These are phyloP conservation scores for Tamias sibiricus DNA, from an alignment of 2,113 vertebrate genomes.

Conservation along the genomic window DNA sequence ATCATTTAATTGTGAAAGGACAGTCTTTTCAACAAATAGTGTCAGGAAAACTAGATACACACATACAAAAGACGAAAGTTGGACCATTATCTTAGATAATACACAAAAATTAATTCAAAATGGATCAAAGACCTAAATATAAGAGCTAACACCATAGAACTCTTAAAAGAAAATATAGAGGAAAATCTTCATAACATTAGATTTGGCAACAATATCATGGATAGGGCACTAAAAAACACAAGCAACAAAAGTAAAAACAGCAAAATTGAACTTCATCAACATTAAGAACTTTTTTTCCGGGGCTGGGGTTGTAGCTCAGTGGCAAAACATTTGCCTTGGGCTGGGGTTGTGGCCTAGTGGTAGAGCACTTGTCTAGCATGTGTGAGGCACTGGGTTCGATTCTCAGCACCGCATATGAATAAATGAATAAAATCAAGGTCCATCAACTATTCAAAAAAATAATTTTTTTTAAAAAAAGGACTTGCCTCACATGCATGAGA, in stretches of 20 bases:
- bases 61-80: neutral
- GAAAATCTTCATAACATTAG: neutral
- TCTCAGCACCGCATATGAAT: too few species aligned
- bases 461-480: too few species aligned
- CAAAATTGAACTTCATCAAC: neutral
- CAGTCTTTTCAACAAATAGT: neutral
- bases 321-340: too few species aligned
- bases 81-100: neutral
- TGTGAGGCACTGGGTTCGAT: too few species aligned
- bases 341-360: too few species aligned
- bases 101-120: neutral
- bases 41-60: neutral
- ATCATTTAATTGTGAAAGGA: neutral
- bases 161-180: neutral
- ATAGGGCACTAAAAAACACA: neutral
- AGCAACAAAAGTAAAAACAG: neutral
- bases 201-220: neutral
- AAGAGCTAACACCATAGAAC: neutral
- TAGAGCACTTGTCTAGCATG: too few species aligned
- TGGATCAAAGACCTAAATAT: neutral
- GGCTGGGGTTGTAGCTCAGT: too few species aligned
- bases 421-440: too few species aligned
- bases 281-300: neutral
- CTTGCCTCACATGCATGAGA: too few species aligned
- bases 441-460: too few species aligned